phyloP scores from a whole-genome alignment of 1,140 invertebrate genomes.

The Megathymus violae region DNA sequence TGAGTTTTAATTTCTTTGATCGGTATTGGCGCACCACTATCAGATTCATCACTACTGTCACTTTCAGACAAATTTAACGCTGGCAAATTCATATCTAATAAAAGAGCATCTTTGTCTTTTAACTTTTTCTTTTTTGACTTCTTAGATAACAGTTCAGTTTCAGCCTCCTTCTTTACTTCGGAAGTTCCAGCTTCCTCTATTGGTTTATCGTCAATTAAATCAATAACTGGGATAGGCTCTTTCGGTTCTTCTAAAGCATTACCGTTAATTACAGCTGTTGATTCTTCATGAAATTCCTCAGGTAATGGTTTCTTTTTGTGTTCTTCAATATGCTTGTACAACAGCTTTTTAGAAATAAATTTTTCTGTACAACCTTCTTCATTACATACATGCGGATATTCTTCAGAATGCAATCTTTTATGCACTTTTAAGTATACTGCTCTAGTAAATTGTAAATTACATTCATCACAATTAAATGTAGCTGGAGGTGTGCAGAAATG shows the following conservation, averaged over 20 bases:
- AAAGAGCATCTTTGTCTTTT: slow-evolving; percentile 85
- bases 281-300: slow-evolving; percentile 70
- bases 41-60: slow-evolving; percentile 90
- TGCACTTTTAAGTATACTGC: slow-evolving; percentile 93
- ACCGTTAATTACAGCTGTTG: slow-evolving; percentile 52
- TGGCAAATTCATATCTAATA: slow-evolving; percentile 87
- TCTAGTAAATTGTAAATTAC: slow-evolving; percentile 88
- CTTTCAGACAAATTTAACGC: slow-evolving; percentile 92
- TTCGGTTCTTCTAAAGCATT: slow-evolving; percentile 50
- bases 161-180: slow-evolving; percentile 59
- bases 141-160: slow-evolving; percentile 60
- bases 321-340: slow-evolving; percentile 88
- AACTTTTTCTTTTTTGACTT: slow-evolving; percentile 86
- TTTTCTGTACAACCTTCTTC: slow-evolving; percentile 88
- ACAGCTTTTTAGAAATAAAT: slow-evolving; percentile 92
- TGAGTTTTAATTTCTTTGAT: slow-evolving; percentile 56
- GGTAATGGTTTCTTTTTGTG: slow-evolving; percentile 61
- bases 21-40: slow-evolving; percentile 81
- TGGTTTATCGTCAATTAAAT: slow-evolving; percentile 65
- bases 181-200: slow-evolving; percentile 62
- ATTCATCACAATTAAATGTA: slow-evolving; percentile 91
- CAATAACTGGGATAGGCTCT: slow-evolving; percentile 60
- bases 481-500: slow-evolving; percentile 93
- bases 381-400: slow-evolving; percentile 88
- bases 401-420: slow-evolving; percentile 89